phyloP scores from a whole-genome alignment of 2,113 vertebrate species.

The Hydrochoerus hydrochaeris region DNA sequence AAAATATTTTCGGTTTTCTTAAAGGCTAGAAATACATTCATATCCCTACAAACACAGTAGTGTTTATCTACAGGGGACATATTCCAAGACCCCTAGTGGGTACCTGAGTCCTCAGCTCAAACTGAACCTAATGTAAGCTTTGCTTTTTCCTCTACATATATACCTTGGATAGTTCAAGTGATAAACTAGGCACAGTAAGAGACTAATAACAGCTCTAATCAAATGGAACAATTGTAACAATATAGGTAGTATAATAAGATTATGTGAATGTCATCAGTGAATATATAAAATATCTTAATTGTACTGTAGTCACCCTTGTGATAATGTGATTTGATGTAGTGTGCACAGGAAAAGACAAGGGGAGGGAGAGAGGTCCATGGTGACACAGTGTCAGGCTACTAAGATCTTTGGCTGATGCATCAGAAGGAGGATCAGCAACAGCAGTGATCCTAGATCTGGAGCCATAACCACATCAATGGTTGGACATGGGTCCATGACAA shows the following conservation, averaged over 20 bases:
- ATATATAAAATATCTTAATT: not conserved
- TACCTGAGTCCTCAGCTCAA: not conserved
- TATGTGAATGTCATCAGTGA: not conserved
- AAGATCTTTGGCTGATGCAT: not conserved
- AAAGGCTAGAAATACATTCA: not conserved
- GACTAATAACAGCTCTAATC: not conserved
- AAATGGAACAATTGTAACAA: not conserved
- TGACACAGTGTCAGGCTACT: not conserved
- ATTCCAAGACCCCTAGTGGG: not conserved
- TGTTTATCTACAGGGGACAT: not conserved
- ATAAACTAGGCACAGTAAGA: not conserved
- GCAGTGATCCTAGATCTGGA: not conserved
- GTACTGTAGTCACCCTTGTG: not conserved
- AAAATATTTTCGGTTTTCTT: constrained; percentile 13
- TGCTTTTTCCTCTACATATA: not conserved
- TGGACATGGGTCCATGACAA: not conserved
- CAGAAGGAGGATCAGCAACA: too few species aligned
- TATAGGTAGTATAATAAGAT: not conserved
- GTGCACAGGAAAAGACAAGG: not conserved
- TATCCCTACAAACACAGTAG: not conserved
- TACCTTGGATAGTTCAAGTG: not conserved
- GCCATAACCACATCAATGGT: not conserved
- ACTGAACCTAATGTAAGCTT: too few species aligned
- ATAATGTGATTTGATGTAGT: too few species aligned
- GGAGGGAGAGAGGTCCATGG: not conserved